Evolutionary conservation across 1,140 invertebrate species (phyloP).

Genomic region (Aphidius ervi): DNA sequence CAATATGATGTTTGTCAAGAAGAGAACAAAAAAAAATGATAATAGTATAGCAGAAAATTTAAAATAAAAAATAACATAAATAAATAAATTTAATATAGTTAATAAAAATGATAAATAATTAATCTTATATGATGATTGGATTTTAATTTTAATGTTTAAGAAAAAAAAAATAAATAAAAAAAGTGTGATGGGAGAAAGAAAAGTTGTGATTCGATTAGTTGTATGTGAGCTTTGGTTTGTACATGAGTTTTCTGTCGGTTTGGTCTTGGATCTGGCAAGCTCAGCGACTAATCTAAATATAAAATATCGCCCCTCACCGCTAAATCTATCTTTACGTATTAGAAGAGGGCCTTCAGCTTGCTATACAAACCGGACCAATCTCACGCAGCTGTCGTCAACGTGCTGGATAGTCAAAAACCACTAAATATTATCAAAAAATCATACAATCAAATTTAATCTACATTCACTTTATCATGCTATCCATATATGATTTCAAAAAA

Average conservation of each 20-base stretch:
- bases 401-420: conserved; percentile 14
- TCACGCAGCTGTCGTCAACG: conserved; percentile 20
- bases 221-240: conserved; percentile 10
- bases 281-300: conserved; percentile 51
- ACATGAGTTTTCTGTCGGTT: conserved; percentile 19
- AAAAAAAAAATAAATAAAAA: not conserved
- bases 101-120: too few species aligned
- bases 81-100: too few species aligned
- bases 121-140: too few species aligned
- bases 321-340: conserved; percentile 54
- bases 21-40: conserved; percentile 13
- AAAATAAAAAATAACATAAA: not conserved
- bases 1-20: conserved; percentile 15
- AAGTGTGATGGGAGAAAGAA: conserved; percentile 16
- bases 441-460: too few species aligned
- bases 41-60: conserved; percentile 10
- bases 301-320: conserved; percentile 48
- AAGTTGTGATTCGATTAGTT: conserved; percentile 23
- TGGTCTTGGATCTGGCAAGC: conserved; percentile 50
- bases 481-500: too few species aligned
- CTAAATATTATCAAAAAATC: too few species aligned
- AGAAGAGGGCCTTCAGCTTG: conserved; percentile 40
- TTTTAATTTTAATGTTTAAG: not conserved
- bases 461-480: too few species aligned
- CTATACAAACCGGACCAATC: conserved; percentile 6